Conservation (phyloP, 2,113 vertebrate species). For the Mola mola region DNA sequence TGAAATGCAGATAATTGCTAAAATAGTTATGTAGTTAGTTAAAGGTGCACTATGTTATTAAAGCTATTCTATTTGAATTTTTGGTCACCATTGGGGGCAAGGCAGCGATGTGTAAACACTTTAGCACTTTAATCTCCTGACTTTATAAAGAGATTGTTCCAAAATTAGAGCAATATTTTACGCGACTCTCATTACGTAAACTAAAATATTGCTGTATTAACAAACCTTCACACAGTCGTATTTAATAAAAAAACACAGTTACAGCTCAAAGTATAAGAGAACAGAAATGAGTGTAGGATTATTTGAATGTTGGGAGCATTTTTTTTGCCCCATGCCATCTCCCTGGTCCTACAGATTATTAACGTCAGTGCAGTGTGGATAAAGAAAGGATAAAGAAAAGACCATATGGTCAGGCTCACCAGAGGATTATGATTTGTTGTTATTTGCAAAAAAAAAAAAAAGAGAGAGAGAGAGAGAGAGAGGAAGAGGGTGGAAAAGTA, state of each 20-base stretch:
- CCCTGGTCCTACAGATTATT: slow-evolving; percentile 62
- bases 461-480: slow-evolving; percentile 7
- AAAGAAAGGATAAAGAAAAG: slow-evolving; percentile 74
- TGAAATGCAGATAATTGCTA: too few relatives aligned
- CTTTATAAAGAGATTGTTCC: too few relatives aligned
- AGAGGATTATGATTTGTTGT: slow-evolving; percentile 76
- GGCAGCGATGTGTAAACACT: too few relatives aligned
- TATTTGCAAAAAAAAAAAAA: slow-evolving; percentile 50
- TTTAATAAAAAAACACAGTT: neutral
- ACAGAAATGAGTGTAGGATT: slow-evolving; percentile 32
- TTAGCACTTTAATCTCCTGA: too few relatives aligned
- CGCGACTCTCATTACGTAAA: neutral
- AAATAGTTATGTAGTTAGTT: too few relatives aligned
- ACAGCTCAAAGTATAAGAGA: slow-evolving; percentile 12
- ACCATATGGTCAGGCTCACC: slow-evolving; percentile 68
- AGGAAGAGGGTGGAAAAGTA: slow-evolving; percentile 40
- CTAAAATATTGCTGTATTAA: neutral
- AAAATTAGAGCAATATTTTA: too few relatives aligned
- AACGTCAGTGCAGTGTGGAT: slow-evolving; percentile 72
- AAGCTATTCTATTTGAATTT: too few relatives aligned
- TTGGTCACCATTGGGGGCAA: too few relatives aligned
- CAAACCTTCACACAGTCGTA: neutral
- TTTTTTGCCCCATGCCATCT: slow-evolving; percentile 37
- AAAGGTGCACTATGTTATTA: too few relatives aligned
- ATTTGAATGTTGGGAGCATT: slow-evolving; percentile 38